Percentiles rank a stretch among this genome's conserved stretches.
Evolutionary conservation across 2,888 invertebrate species (phyloP).

Genomic region (Oscheius sp.): DNA sequence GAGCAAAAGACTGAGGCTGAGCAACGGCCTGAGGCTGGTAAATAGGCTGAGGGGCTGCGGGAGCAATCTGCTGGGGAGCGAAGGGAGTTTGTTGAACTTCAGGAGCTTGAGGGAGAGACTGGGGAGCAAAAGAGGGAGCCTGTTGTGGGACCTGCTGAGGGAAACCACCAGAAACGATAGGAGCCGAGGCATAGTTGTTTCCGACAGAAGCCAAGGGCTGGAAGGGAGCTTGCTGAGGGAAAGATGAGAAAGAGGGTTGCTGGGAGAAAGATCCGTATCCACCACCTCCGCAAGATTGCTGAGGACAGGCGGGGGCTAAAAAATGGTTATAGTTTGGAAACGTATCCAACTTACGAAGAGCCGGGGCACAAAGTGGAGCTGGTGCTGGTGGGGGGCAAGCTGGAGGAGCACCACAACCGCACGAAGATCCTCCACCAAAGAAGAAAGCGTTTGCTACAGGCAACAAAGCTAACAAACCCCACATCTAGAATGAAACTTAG

Average conservation of each 20-base stretch:
- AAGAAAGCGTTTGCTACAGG: slow-evolving; percentile 54
- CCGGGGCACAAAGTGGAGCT: slow-evolving; percentile 40
- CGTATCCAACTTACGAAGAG: slow-evolving; percentile 25
- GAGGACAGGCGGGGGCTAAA: slow-evolving; percentile 34
- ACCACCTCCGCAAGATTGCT: slow-evolving; percentile 29
- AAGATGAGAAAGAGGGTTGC: no score
- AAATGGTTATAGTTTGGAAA: neutral
- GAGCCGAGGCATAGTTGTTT: slow-evolving; percentile 6
- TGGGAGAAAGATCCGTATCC: slow-evolving; percentile 13
- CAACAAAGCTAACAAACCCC: slow-evolving; percentile 20
- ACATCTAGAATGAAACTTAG: slow-evolving; percentile 28
- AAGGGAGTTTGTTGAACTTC: slow-evolving; percentile 8
- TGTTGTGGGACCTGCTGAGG: neutral
- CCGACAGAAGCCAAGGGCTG: neutral
- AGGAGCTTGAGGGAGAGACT: slow-evolving; percentile 10
- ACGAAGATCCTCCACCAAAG: slow-evolving; percentile 52
- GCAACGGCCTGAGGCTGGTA: slow-evolving; percentile 26
- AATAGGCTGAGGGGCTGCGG: slow-evolving; percentile 11
- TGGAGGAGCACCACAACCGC: slow-evolving; percentile 53
- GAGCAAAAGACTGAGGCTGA: slow-evolving; percentile 10
- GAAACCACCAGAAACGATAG: neutral
- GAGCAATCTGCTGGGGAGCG: neutral
- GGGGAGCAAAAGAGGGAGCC: neutral
- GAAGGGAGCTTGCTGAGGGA: neutral
- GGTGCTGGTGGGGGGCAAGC: slow-evolving; percentile 51